Evolutionary conservation across 2,113 vertebrate genomes (phyloP).

Genomic region (Nycticryphes semicollaris): DNA sequence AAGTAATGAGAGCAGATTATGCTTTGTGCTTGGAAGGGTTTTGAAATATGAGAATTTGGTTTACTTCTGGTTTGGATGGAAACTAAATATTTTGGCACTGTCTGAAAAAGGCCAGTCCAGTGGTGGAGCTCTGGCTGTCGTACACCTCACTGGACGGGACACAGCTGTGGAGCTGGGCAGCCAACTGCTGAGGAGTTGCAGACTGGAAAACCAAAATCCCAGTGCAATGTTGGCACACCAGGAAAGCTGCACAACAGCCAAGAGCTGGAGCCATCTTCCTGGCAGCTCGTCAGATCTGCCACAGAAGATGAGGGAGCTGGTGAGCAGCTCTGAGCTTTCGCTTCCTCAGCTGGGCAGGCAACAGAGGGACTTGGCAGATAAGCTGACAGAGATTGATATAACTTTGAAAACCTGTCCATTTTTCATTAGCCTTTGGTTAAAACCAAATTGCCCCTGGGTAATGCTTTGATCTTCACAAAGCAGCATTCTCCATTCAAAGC

Average conservation of each 20-base stretch:
- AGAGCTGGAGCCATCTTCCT: neutral
- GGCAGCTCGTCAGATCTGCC: neutral
- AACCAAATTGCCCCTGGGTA: neutral
- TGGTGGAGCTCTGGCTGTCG: neutral
- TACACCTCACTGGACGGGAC: fast-evolving
- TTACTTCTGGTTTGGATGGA: neutral
- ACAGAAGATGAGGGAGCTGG: neutral
- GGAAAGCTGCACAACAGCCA: neutral
- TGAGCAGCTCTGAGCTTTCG: neutral
- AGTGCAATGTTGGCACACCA: fast-evolving
- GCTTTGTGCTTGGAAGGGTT: neutral
- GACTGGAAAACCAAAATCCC: neutral
- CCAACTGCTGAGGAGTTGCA: neutral
- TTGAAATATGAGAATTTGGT: neutral
- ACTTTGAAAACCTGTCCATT: neutral
- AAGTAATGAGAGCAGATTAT: neutral
- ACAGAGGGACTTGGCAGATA: neutral
- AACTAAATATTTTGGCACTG: neutral
- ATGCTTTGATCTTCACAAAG: conserved; percentile 2
- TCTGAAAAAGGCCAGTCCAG: neutral
- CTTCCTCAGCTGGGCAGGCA: neutral
- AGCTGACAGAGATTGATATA: neutral
- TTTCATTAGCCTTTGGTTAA: neutral
- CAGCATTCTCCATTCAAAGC: neutral
- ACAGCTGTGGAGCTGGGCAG: neutral